phyloP scores from a whole-genome alignment of 2,797 vertebrate species.

The Staurois parvus region DNA sequence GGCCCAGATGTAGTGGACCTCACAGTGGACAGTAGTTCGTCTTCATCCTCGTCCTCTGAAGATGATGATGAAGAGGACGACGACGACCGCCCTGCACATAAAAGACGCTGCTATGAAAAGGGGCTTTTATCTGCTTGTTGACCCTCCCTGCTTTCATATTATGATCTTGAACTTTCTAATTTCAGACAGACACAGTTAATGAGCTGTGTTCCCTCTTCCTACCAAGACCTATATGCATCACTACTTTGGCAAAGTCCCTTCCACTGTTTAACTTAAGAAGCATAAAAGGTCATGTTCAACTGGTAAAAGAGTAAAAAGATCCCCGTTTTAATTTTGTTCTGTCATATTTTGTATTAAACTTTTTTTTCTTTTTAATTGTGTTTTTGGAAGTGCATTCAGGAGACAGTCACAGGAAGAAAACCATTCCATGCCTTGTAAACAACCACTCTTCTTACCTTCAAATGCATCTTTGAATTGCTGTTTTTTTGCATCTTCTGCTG shows the following conservation, averaged over 20 bases:
- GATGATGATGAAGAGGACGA: constrained; percentile 92
- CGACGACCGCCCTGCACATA: constrained; percentile 92
- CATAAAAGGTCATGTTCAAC: constrained; percentile 34
- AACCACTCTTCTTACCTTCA: constrained; percentile 15
- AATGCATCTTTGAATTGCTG: constrained; percentile 12
- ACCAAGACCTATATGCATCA: constrained; percentile 50
- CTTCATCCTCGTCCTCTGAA: constrained; percentile 84
- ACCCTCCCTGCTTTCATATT: constrained; percentile 67
- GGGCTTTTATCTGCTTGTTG: constrained; percentile 97
- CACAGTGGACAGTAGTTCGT: constrained; percentile 95
- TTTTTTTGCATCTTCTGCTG: too few relatives aligned
- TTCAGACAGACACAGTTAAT: constrained; percentile 64
- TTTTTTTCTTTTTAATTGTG: constrained; percentile 8
- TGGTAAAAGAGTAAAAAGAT: background rate
- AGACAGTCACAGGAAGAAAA: background rate
- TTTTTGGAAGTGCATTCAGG: constrained; percentile 23
- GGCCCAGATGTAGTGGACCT: constrained; percentile 89
- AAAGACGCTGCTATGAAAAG: constrained; percentile 94
- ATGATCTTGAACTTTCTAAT: constrained; percentile 66
- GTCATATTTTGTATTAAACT: background rate
- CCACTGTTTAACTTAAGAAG: constrained; percentile 50
- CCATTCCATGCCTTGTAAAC: constrained; percentile 42
- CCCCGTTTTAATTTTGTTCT: background rate
- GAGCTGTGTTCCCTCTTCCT: constrained; percentile 60
- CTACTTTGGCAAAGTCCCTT: constrained; percentile 52